Evolutionary conservation across 2,888 invertebrate genomes (phyloP).

Genomic region (Cosmia pyralina): DNA sequence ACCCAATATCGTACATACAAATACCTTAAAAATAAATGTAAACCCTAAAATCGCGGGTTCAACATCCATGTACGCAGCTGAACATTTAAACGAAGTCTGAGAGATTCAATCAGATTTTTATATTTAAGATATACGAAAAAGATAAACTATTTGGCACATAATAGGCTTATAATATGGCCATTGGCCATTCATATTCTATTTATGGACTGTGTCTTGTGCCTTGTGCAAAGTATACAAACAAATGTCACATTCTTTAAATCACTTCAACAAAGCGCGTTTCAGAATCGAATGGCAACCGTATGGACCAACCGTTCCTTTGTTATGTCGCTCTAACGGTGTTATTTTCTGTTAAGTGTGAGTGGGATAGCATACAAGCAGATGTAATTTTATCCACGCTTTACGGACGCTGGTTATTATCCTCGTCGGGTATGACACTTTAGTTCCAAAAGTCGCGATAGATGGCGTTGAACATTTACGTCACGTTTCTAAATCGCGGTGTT

Average conservation of each 20-base stretch:
- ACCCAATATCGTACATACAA: too few species aligned
- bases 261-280: neutral
- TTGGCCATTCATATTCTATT: neutral
- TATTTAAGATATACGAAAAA: neutral
- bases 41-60: neutral
- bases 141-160: too few species aligned
- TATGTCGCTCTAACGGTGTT: slow-evolving; percentile 14
- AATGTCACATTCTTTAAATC: slow-evolving; percentile 2
- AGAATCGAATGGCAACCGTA: too few species aligned
- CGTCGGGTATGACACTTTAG: slow-evolving; percentile 8
- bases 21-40: neutral
- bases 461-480: slow-evolving; percentile 33
- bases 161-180: too few species aligned
- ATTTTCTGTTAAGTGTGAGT: neutral
- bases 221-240: slow-evolving; percentile 16
- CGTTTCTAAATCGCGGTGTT: slow-evolving; percentile 45
- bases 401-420: neutral
- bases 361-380: slow-evolving; percentile 2
- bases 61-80: neutral
- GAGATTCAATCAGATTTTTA: neutral
- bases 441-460: slow-evolving; percentile 28
- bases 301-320: neutral
- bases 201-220: neutral
- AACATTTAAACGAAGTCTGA: neutral
- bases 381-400: neutral